Conservation (phyloP, 2,113 vertebrate genomes). For the Cynopterus brachyotis region DNA sequence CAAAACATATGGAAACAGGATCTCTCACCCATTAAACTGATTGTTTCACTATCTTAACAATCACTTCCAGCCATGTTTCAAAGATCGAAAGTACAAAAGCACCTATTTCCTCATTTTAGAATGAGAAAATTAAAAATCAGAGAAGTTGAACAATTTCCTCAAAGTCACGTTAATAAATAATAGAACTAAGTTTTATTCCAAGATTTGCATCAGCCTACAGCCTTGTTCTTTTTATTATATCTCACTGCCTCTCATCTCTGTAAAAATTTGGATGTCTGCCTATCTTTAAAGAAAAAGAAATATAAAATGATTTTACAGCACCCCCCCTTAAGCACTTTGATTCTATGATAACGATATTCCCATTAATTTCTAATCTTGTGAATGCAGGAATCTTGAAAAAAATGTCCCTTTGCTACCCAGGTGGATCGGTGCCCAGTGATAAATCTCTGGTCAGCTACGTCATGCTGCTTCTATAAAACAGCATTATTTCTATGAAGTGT, state of each 20-base stretch:
- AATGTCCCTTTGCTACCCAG: background rate
- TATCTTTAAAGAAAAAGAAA: constrained; percentile 48
- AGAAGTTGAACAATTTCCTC: constrained; percentile 8
- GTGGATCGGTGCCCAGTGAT: background rate
- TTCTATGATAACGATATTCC: background rate
- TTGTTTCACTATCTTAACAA: background rate
- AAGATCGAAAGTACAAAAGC: constrained; percentile 39
- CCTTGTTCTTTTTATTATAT: constrained; percentile 19
- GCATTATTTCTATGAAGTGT: constrained; percentile 23
- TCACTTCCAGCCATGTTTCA: constrained; percentile 23
- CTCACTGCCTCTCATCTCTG: background rate
- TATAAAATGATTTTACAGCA: constrained; percentile 15
- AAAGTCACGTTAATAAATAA: constrained; percentile 62
- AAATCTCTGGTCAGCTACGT: background rate
- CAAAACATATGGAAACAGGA: background rate
- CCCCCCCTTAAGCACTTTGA: constrained; percentile 5
- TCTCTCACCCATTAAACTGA: background rate
- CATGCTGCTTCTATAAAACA: background rate
- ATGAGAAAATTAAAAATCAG: constrained; percentile 54
- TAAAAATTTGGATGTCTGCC: constrained; percentile 27
- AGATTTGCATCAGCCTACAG: background rate
- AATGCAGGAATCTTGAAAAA: background rate
- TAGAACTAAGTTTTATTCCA: constrained; percentile 18
- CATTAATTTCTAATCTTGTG: background rate
- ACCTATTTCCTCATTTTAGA: constrained; percentile 47